These are phyloP conservation scores for Thaleichthys pacificus DNA, from an alignment of 2,797 vertebrate species.

Conservation along the genomic window DNA sequence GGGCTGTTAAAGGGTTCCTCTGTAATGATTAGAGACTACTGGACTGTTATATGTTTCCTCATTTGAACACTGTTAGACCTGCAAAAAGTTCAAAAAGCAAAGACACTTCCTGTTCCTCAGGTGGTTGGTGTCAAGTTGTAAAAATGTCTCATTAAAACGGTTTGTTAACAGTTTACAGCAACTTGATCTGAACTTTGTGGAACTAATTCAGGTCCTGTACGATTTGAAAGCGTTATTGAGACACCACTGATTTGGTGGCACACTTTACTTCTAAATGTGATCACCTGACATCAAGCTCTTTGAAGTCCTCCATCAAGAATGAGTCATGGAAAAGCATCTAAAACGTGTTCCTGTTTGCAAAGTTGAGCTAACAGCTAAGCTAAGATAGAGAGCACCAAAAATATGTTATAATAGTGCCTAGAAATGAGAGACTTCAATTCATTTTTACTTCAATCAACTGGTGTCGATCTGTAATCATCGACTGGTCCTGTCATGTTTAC, in stretches of 20 bases:
- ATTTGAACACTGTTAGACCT: constrained; percentile 8
- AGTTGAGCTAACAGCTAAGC: constrained; percentile 30
- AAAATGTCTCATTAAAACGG: constrained; percentile 21
- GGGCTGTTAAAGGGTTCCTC: constrained; percentile 71
- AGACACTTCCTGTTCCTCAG: not conserved
- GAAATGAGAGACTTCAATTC: not conserved
- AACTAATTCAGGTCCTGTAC: not conserved
- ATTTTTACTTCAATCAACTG: too few species aligned
- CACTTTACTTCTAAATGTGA: constrained; percentile 46
- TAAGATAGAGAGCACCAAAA: constrained; percentile 32
- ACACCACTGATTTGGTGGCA: not conserved
- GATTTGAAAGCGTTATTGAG: not conserved
- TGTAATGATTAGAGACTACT: constrained; percentile 53
- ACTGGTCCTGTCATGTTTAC: not conserved
- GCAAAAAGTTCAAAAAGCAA: not conserved
- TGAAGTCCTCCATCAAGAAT: not conserved
- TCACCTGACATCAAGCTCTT: not conserved
- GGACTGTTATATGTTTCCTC: constrained; percentile 47
- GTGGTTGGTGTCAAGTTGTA: constrained; percentile 24
- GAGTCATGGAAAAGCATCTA: constrained; percentile 19
- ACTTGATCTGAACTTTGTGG: not conserved
- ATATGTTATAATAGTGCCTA: not conserved
- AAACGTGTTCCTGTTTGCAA: not conserved
- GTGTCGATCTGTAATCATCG: too few species aligned
- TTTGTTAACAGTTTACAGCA: constrained; percentile 4